phyloP scores from a whole-genome alignment of 1,140 invertebrate species.

The Elysia chlorotica region DNA sequence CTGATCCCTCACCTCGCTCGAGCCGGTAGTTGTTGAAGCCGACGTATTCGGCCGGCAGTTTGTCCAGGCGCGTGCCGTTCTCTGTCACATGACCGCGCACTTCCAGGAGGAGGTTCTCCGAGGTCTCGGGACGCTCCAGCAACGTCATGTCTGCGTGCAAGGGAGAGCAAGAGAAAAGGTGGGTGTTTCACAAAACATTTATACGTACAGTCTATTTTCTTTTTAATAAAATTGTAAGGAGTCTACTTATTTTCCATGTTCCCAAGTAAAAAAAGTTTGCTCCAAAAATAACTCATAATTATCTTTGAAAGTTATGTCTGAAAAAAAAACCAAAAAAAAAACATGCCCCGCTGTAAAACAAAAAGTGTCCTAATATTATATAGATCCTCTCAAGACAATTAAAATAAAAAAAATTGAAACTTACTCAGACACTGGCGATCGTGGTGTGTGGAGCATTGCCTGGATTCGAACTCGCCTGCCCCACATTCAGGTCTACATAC shows the following conservation, averaged over 20 bases:
- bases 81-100: conserved; percentile 26
- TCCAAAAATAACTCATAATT: no score
- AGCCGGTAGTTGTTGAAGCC: conserved; percentile 24
- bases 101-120: conserved; percentile 36
- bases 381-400: no score
- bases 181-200: not conserved
- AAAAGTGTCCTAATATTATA: no score
- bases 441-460: conserved; percentile 35
- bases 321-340: no score
- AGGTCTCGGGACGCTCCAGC: conserved; percentile 21
- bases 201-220: not conserved
- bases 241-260: no score
- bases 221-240: not conserved
- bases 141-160: conserved; percentile 22
- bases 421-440: conserved; percentile 44
- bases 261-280: no score
- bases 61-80: conserved; percentile 25
- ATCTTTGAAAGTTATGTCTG: no score
- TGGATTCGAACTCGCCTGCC: conserved; percentile 37
- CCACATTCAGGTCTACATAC: conserved; percentile 39
- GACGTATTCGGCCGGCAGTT: conserved; percentile 24
- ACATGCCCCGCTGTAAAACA: no score
- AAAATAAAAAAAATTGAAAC: no score
- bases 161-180: not conserved
- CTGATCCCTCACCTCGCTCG: conserved; percentile 26